Conservation (phyloP, 30 jellyfish, hydroid and myxozoan genomes). For the Hydractinia echinata region DNA sequence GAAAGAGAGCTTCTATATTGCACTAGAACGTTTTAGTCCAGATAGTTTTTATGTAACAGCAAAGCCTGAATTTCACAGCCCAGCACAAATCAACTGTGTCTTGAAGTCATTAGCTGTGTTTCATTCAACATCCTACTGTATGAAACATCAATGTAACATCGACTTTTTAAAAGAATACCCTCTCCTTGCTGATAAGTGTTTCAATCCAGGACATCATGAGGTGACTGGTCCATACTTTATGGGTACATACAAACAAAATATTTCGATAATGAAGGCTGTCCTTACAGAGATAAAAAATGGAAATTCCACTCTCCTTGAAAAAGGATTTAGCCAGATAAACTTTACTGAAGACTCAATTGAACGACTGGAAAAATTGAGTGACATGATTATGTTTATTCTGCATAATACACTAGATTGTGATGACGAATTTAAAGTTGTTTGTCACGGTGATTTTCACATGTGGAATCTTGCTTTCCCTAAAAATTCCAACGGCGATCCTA, state of each 20-base stretch:
- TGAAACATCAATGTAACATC: neutral
- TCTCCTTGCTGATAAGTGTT: neutral
- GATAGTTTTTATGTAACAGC: conserved; percentile 8
- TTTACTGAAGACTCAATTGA: neutral
- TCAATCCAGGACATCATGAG: neutral
- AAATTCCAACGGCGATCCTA: neutral
- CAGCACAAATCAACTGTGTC: neutral
- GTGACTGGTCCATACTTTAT: neutral
- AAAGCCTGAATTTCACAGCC: neutral
- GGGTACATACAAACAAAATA: neutral
- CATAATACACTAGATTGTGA: neutral
- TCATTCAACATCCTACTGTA: conserved; percentile 17
- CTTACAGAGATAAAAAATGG: neutral
- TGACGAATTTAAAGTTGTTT: neutral
- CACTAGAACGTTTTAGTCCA: conserved; percentile 2
- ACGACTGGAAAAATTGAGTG: conserved; percentile 4
- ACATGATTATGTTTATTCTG: neutral
- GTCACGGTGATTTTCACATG: conserved; percentile 27
- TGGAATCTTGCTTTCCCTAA: conserved; percentile 24
- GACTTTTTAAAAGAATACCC: neutral
- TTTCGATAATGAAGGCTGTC: conserved; percentile 2
- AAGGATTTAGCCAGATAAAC: neutral
- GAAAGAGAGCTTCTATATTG: neutral
- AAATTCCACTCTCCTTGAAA: neutral
- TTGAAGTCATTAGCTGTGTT: conserved; percentile 16